Evolutionary conservation across 2,113 vertebrate genomes (phyloP), one percentile per base, ranked within the genome.

Genomic region (Rhipidura dahli): DNA sequence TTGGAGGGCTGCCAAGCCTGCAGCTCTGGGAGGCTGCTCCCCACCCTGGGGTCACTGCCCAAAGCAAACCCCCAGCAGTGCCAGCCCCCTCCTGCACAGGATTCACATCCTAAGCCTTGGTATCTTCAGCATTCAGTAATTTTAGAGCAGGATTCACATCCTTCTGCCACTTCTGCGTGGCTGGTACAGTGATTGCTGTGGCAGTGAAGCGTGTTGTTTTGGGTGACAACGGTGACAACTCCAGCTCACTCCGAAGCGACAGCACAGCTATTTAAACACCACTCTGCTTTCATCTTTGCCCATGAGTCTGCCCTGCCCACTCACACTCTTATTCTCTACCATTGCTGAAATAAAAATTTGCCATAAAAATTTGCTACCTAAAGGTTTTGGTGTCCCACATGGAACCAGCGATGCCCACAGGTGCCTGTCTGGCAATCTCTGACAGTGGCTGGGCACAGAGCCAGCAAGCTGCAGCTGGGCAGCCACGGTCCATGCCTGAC

Each of bases 371-470:
- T 42, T 59, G 23, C 83, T n/a, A 13, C 47, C 37, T 79, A 24
- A 81, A 93, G 60, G 68, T 85, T 59, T 72, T 2, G 0, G 9
- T 66, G 59, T 15, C 63, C 42, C 0, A 0, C 45, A 21, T 53
- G 56, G 45, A 63, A 15, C 35, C 91, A 53, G 56, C 44, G 14
- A 6, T 0, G 0, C 71, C 92, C 82, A 42, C 11, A 0, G 54
- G 72, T 11, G 7, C 85, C 39, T 0, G 0, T 70, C 83, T 84
- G 93, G 42, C 71, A 71, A 1, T 49, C 22, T 70, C 44, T 65
- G 70, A 45, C 3, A 1, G 8, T 0, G 0, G 49, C 72, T 69
- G 69, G 42, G 61, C 51, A 33, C 0, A 0, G 65, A 83, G 56
- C n/a, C 3, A 31, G 40, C 1, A 5, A 81, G 61, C 61, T 79